phyloP scores from a whole-genome alignment of 2,797 vertebrate genomes.

The Hemibagrus guttatus region DNA sequence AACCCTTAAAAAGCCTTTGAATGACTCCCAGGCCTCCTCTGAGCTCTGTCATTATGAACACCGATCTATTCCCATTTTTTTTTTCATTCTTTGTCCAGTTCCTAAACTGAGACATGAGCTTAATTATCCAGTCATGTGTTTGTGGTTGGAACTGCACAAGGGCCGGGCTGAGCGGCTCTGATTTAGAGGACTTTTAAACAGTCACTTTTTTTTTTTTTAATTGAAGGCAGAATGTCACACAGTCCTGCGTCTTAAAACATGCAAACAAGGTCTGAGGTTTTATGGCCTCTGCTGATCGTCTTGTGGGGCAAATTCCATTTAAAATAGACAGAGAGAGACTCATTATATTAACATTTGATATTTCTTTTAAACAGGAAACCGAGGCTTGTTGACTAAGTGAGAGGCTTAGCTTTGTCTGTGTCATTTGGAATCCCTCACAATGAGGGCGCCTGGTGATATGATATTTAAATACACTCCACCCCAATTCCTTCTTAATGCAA shows the following conservation, averaged over 20 bases:
- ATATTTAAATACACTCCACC: neutral
- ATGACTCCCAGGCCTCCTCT: conserved; percentile 20
- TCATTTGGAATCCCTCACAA: conserved; percentile 34
- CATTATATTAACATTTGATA: conserved; percentile 2
- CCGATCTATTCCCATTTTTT: neutral
- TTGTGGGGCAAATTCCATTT: neutral
- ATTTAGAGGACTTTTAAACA: conserved; percentile 8
- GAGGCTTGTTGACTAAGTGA: neutral
- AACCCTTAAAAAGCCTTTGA: conserved; percentile 26
- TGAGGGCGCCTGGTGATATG: conserved; percentile 23
- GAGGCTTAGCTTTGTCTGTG: neutral
- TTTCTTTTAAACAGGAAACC: conserved; percentile 19
- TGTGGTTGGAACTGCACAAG: neutral
- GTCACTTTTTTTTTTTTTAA: neutral
- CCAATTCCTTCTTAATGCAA: neutral
- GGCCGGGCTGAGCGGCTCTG: neutral
- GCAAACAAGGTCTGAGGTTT: neutral
- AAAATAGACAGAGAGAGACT: neutral
- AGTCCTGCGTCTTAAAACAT: neutral
- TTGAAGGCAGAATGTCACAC: conserved; percentile 1
- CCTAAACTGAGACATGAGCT: neutral
- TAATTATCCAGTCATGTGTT: neutral
- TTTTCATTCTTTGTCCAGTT: neutral
- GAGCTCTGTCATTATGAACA: neutral
- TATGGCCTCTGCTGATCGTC: neutral